A percentile compares a stretch with the other conserved stretches of the same genome.
Conservation (phyloP, 2,113 vertebrate species). For the Lepus americanus region DNA sequence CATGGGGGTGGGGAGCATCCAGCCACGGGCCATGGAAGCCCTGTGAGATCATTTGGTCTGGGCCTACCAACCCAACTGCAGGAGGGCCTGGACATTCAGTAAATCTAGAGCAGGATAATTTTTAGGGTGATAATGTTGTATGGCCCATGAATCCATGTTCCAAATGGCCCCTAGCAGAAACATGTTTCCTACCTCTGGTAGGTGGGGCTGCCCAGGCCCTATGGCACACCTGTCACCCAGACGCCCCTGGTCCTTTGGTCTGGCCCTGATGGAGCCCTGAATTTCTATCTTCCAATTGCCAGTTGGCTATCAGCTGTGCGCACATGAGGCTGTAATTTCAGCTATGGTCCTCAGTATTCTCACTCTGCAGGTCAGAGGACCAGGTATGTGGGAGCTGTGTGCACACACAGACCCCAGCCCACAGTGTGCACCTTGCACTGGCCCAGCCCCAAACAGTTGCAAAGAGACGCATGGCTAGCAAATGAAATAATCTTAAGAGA, state of each 20-base stretch:
- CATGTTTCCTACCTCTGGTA: too few relatives aligned
- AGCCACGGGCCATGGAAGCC: too few relatives aligned
- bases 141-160: too few relatives aligned
- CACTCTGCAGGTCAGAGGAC: not conserved
- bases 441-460: not conserved
- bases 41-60: too few relatives aligned
- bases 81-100: too few relatives aligned
- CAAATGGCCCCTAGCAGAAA: too few relatives aligned
- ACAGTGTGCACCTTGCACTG: not conserved
- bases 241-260: not conserved
- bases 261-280: not conserved
- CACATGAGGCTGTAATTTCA: fast-evolving
- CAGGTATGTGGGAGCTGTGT: fast-evolving
- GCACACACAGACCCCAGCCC: not conserved
- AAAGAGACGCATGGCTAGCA: not conserved
- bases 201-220: not conserved
- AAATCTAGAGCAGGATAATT: too few relatives aligned
- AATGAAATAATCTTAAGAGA: not conserved
- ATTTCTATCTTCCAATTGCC: not conserved
- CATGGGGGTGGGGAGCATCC: too few relatives aligned
- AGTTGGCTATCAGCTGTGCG: not conserved
- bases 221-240: not conserved
- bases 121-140: too few relatives aligned
- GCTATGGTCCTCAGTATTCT: not conserved
- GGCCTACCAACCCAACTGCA: too few relatives aligned